A percentile compares a stretch with the other conserved stretches of the same genome.
phyloP scores from a whole-genome alignment of 2,113 vertebrate genomes.

The Montifringilla adamsi region DNA sequence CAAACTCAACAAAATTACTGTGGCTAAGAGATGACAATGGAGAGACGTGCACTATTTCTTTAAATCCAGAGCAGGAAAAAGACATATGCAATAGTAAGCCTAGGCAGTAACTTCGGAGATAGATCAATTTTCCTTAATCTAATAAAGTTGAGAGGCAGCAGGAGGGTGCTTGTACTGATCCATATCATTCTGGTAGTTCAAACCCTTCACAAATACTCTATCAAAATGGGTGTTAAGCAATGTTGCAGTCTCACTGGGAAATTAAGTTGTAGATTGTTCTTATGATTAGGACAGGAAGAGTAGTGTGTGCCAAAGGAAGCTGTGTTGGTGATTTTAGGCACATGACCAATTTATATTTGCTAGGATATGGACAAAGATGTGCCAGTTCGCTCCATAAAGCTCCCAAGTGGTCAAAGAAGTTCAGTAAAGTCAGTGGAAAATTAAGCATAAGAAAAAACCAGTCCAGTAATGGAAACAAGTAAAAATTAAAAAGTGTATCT shows the following conservation, averaged over 20 bases:
- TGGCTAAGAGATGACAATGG: background rate
- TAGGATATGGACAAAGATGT: background rate
- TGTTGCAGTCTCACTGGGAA: background rate
- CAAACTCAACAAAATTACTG: background rate
- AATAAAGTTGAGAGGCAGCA: background rate
- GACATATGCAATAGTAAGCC: background rate
- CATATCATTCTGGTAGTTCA: background rate
- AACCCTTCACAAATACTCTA: background rate
- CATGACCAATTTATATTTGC: background rate
- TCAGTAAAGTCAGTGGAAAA: background rate
- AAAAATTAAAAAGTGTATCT: background rate
- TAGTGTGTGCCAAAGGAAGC: background rate
- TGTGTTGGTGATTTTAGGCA: background rate
- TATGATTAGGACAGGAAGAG: background rate
- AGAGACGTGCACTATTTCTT: background rate
- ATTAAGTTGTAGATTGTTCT: background rate
- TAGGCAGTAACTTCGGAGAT: background rate
- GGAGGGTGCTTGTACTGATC: background rate
- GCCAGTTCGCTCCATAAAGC: background rate
- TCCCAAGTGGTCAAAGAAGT: background rate
- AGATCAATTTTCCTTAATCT: background rate
- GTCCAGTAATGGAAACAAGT: background rate
- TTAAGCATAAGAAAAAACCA: background rate
- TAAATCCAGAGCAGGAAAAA: background rate
- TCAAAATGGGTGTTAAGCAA: background rate